A percentile compares a stretch with the other conserved stretches of the same genome.
These are phyloP conservation scores for Kryptolebias ocellatus DNA, from an alignment of 2,797 vertebrate species.

Conservation along the genomic window DNA sequence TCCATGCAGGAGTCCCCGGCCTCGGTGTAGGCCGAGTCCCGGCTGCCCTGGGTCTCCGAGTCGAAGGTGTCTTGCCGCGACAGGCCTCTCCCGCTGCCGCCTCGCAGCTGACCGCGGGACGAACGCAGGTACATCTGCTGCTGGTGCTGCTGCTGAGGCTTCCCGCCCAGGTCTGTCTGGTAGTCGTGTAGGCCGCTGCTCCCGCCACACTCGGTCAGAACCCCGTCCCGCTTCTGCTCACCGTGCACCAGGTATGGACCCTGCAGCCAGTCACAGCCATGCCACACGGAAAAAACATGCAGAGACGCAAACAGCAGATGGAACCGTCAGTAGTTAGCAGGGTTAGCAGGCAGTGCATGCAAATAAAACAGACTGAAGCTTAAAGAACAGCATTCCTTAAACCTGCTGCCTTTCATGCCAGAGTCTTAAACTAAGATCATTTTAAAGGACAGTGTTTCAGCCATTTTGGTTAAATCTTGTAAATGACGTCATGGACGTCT, in stretches of 20 bases:
- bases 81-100: conserved; percentile 81
- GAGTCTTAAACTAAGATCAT: too few relatives aligned
- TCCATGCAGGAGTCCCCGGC: conserved; percentile 92
- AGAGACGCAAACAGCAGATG: conserved; percentile 75
- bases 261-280: conserved; percentile 80
- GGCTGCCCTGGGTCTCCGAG: conserved; percentile 90
- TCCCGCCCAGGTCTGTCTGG: conserved; percentile 82
- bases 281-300: conserved; percentile 74
- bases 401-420: too few relatives aligned
- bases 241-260: conserved; percentile 90
- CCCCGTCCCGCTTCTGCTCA: conserved; percentile 87
- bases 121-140: conserved; percentile 80
- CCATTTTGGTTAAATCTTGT: too few relatives aligned
- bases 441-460: too few relatives aligned
- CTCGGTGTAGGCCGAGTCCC: conserved; percentile 94
- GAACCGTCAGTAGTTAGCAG: conserved; percentile 57
- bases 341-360: conserved; percentile 47
- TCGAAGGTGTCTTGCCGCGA: conserved; percentile 95
- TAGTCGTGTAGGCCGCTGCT: conserved; percentile 84
- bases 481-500: too few relatives aligned
- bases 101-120: conserved; percentile 78
- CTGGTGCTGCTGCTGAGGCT: conserved; percentile 79
- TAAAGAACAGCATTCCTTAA: too few relatives aligned
- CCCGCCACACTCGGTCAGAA: conserved; percentile 80
- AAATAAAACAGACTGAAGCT: neutral